These are phyloP conservation scores for Loriculus beryllinus DNA, from an alignment of 2,797 vertebrate species.

Conservation along the genomic window DNA sequence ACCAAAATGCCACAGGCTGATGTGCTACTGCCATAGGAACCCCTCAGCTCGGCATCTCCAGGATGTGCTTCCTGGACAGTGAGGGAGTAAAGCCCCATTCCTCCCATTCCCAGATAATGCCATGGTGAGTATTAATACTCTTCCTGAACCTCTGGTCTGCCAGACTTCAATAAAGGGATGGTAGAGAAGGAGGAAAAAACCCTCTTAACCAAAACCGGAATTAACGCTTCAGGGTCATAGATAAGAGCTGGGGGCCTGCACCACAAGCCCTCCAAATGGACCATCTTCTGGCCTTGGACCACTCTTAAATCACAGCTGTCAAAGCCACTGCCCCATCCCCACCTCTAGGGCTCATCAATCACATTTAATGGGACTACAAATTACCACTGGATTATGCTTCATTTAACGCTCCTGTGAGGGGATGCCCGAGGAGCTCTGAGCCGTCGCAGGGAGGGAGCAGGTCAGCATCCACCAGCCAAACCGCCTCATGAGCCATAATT, in stretches of 20 bases:
- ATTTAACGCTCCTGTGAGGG: accelerated
- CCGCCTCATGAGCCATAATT: neutral
- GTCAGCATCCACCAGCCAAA: neutral
- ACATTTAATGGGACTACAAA: neutral
- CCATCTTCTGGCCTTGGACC: neutral
- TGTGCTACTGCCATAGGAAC: accelerated
- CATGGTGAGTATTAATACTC: neutral
- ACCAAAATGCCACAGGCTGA: neutral
- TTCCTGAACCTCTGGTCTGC: constrained; percentile 15
- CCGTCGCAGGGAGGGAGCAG: accelerated
- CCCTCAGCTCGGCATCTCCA: neutral
- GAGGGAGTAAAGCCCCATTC: neutral
- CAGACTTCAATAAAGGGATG: neutral
- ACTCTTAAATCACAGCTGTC: neutral
- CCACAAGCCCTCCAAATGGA: neutral
- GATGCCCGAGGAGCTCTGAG: neutral
- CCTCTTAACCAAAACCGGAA: neutral
- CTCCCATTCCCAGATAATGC: neutral
- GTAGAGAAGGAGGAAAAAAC: neutral
- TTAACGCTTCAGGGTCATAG: neutral
- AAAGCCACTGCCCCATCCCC: accelerated
- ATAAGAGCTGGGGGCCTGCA: neutral
- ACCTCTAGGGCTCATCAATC: neutral
- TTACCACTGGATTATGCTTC: neutral
- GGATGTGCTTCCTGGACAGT: neutral